Evolutionary conservation across 2,113 vertebrate species (phyloP).

Genomic region (Rhynchomys soricoides): DNA sequence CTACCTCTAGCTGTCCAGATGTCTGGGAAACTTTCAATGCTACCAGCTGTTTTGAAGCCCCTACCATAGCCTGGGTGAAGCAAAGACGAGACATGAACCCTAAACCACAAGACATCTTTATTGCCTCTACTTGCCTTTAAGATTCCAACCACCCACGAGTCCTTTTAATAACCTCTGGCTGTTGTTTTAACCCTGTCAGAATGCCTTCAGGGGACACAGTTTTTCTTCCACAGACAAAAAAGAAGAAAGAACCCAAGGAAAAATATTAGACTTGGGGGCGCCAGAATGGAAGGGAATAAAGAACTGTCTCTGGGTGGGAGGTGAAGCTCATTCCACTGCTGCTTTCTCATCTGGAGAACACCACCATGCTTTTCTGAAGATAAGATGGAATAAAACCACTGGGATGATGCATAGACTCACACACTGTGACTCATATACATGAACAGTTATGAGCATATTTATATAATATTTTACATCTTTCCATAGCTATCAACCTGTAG

Average conservation of each 20-base stretch:
- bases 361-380: background rate
- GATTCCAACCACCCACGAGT: background rate
- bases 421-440: background rate
- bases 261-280: conserved; percentile 16
- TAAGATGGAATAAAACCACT: background rate
- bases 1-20: background rate
- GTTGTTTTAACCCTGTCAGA: conserved; percentile 32
- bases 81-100: background rate
- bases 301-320: background rate
- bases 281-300: background rate
- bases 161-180: background rate
- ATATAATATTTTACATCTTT: background rate
- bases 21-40: background rate
- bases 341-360: background rate
- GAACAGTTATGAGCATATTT: background rate
- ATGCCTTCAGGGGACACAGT: conserved; percentile 27
- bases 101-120: background rate
- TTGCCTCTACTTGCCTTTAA: conserved; percentile 11
- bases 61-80: background rate
- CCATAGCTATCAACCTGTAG: background rate
- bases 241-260: background rate
- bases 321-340: background rate
- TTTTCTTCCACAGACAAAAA: background rate
- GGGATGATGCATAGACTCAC: accelerated
- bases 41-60: background rate